Evolutionary conservation across 2,888 invertebrate species (phyloP).

Genomic region (Thyatira batis): DNA sequence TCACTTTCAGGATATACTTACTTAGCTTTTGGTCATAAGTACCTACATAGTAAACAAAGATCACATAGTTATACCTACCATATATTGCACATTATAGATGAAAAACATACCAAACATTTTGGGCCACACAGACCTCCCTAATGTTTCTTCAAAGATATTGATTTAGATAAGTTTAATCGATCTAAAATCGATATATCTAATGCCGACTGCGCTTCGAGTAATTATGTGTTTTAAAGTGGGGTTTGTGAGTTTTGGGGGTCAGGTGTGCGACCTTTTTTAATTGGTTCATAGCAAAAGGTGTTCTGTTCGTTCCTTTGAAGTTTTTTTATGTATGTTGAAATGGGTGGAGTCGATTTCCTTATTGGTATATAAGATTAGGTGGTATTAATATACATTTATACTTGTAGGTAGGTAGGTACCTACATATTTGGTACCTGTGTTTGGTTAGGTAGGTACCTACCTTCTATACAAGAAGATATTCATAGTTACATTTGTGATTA

Average conservation of each 20-base stretch:
- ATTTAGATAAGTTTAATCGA: constrained; percentile 72
- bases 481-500: no score
- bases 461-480: no score
- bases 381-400: not conserved
- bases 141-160: constrained; percentile 52
- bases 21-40: no score
- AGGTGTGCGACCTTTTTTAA: constrained; percentile 32
- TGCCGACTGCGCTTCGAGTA: constrained; percentile 43
- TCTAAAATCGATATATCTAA: constrained; percentile 61
- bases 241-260: constrained; percentile 39
- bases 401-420: not conserved
- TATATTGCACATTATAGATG: no score
- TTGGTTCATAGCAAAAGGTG: constrained; percentile 22
- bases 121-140: constrained; percentile 13
- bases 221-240: constrained; percentile 53
- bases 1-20: no score
- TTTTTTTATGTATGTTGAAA: constrained; percentile 4
- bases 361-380: not conserved
- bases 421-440: no score
- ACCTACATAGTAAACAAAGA: no score
- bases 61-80: no score
- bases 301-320: constrained; percentile 19
- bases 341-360: constrained; percentile 9
- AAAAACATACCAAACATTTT: constrained; percentile 13
- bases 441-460: no score